Evolutionary conservation across 2,888 invertebrate species (phyloP), one percentile per base, ranked within the genome.

Genomic region (Tachina grossa): DNA sequence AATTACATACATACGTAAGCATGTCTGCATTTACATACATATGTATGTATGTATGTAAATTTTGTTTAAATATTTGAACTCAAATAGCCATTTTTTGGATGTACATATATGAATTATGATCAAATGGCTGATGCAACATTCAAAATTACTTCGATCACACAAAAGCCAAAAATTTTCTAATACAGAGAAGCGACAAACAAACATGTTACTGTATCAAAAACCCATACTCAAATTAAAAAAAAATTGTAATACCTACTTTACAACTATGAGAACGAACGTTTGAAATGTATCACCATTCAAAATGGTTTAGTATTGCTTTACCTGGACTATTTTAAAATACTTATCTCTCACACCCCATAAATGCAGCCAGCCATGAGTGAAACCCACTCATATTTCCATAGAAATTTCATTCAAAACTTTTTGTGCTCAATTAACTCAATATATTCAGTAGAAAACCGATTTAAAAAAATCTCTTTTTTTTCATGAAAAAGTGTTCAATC

Each of bases 371-470:
- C 19, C 13, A 8, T 16, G 9, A 11, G 0, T 16, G 10, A 51
- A 49, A 39, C 5, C 5, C 49, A 66, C 66, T 66, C 66, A 51
- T 49, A 31, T 16, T n/a, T 31, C 2, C 14, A 10, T 31, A 49
- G 47, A 53, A 66, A 39, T 39, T 14, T 43, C 9, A 11, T 43
- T n/a, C 14, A 49, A 3, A 61, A 16, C 16, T 66, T 43, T 74
- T 80, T 43, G 22, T 45, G 14, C 80, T 81, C 74, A 61, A 19
- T 74, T 61, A 61, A 61, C 81, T 75, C 75, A 53, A 49, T 13
- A 66, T 63, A n/a, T n/a, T 41, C 8, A 53, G 51, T 75, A 3
- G 10, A 22, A 43, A 61, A 66, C 19, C 9, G 43, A 39, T 83
- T 78, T 51, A 47, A 16, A 47, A 63, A 45, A 61, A 13, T 39